phyloP scores from a whole-genome alignment of 2,113 vertebrate genomes.

The Pitta sordida region DNA sequence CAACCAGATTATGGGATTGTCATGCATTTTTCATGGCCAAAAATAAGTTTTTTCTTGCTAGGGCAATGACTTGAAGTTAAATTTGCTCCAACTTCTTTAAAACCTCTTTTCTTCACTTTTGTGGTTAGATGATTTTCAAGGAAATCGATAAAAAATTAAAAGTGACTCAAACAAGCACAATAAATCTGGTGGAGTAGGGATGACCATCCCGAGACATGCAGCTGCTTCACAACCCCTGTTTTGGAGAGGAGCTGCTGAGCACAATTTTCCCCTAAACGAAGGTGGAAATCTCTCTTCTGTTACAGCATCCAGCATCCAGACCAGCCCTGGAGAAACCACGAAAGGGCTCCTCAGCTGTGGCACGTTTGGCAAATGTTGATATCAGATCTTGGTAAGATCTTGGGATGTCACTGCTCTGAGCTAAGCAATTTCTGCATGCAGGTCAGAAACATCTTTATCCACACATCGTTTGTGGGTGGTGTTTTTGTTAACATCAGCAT shows the following conservation, averaged over 20 bases:
- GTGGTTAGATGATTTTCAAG: neutral
- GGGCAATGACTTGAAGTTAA: neutral
- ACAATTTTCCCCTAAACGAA: neutral
- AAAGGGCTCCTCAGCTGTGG: neutral
- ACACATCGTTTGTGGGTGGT: accelerated
- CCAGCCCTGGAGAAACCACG: accelerated
- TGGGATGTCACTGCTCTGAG: neutral
- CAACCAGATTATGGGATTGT: neutral
- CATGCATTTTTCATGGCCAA: neutral
- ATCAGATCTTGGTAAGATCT: neutral
- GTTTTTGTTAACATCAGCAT: neutral
- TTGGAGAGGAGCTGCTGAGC: neutral
- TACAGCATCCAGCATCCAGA: neutral
- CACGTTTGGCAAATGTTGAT: neutral
- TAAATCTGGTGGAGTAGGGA: neutral
- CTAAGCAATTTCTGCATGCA: neutral
- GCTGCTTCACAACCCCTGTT: neutral
- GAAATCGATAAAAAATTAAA: neutral
- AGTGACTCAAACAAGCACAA: neutral
- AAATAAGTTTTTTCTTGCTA: slow-evolving; percentile 43
- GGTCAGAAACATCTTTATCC: neutral
- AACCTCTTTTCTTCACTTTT: neutral
- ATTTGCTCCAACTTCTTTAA: neutral
- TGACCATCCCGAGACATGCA: accelerated
- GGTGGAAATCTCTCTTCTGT: neutral